Percentiles rank a stretch among this genome's conserved stretches.
Conservation (phyloP, 2,888 invertebrate genomes). For the Latrodectus elegans region DNA sequence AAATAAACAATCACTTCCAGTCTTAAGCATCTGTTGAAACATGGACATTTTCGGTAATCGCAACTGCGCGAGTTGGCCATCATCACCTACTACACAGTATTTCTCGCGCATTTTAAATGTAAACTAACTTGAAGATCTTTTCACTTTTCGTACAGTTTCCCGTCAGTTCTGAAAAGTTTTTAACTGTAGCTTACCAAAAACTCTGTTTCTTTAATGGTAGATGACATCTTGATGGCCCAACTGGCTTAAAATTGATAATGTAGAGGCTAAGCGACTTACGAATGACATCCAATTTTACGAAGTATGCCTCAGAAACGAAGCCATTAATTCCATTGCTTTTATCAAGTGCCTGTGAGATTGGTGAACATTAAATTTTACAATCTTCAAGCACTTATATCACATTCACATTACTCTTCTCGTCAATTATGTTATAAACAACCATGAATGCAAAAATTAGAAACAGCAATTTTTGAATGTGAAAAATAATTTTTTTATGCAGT, state of each 20-base stretch:
- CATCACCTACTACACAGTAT: slow-evolving; percentile 34
- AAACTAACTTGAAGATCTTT: background rate
- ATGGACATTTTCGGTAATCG: background rate
- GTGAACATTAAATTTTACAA: slow-evolving; percentile 5
- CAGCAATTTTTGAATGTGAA: no score
- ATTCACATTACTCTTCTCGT: no score
- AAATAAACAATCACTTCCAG: slow-evolving; percentile 27
- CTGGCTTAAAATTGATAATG: background rate
- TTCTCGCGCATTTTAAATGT: slow-evolving; percentile 28
- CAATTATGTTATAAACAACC: no score
- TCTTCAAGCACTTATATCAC: slow-evolving; percentile 8
- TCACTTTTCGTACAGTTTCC: background rate
- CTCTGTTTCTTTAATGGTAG: slow-evolving; percentile 38
- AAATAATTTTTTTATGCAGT: no score
- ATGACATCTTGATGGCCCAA: slow-evolving; percentile 52
- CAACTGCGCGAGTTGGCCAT: slow-evolving; percentile 19
- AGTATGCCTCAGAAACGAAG: slow-evolving; percentile 8
- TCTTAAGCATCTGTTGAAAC: slow-evolving; percentile 18
- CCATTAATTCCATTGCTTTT: slow-evolving; percentile 34
- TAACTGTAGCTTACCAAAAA: slow-evolving; percentile 16
- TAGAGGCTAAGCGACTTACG: no score
- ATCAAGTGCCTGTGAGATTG: slow-evolving; percentile 22
- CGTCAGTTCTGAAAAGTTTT: slow-evolving; percentile 18
- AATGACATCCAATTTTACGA: no score
- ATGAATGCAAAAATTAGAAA: no score